Conservation (phyloP, 1,140 invertebrate species). For the Cotesia glomerata region DNA sequence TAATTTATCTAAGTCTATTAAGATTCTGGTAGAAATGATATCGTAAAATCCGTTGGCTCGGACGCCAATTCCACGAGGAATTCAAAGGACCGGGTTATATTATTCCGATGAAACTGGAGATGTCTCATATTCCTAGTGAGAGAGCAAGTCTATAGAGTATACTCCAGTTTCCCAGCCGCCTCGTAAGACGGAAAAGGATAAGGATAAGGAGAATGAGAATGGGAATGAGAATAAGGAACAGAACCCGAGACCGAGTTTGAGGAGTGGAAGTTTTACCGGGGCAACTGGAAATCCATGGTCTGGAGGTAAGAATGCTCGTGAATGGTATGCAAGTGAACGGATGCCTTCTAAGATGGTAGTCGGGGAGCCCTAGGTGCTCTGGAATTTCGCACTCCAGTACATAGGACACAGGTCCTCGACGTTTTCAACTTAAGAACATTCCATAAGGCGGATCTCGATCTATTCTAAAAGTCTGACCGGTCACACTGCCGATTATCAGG, state of each 20-base stretch:
- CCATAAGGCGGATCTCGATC: background rate
- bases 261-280: slow-evolving; percentile 30
- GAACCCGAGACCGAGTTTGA: background rate
- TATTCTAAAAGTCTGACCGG: no score
- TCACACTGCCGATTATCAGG: background rate
- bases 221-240: background rate
- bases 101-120: no score
- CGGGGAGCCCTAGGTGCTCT: slow-evolving; percentile 15
- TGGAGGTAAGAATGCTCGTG: slow-evolving; percentile 30
- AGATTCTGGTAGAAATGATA: no score
- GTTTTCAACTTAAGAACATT: slow-evolving; percentile 38
- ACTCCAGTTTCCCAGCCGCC: no score
- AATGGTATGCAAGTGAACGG: slow-evolving; percentile 23
- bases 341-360: slow-evolving; percentile 27
- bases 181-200: no score
- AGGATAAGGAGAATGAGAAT: background rate
- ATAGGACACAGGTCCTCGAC: slow-evolving; percentile 26
- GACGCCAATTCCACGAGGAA: no score
- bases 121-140: no score
- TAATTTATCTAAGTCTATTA: no score
- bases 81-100: no score
- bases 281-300: slow-evolving; percentile 33
- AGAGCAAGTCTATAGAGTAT: no score
- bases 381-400: slow-evolving; percentile 36
- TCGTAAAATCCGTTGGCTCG: no score